Base-by-base conservation (phyloP, 2,888 invertebrate species). In the Drosophila limbata region DNA sequence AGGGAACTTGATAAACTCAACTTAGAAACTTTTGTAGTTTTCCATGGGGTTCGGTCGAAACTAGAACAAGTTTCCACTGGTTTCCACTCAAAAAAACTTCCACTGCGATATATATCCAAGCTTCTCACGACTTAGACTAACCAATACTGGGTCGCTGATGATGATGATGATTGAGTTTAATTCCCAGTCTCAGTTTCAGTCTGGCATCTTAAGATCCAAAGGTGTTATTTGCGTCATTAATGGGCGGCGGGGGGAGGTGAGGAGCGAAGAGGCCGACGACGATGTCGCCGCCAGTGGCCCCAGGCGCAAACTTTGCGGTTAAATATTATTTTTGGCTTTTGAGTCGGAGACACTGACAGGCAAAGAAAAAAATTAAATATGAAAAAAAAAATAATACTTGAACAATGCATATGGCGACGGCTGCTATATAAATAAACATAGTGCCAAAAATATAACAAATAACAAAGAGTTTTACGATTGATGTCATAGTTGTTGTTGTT, bases 391-490 rank as follows among this genome's bases (percentile, higher is more conserved):
- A 62, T 11, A 57, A 56, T 48, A 72, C 28, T 47, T 19, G 35
- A 52, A 62, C 62, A 68, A 73, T 63, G 73, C 57, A 66, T 37
- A 57, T 45, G 68, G 64, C 79, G 72, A 69, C 68, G 69, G 59
- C 62, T 67, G 76, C 75, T 83, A 67, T 84, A 88, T 77, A 88
- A 84, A 84, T 86, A 84, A 86, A 76, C 76, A 73, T 63, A 69
- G 78, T 78, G 84, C 88, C 84, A 88, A 88, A 84, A 84, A 84
- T 88, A 84, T 86, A 83, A 73, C 84, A 75, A 68, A 76, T 67
- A 81, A 84, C 82, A 81, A 83, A 68, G 59, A 66, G 60, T 47
- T 69, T 67, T 44, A 72, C 82, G 83, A 83, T 88, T 74, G 84
- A 88, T 86, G 83, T 48, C 68, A 62, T 69, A 69, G 47, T 61